Base-by-base conservation (phyloP, 2,888 invertebrate species). In the Meiosimyza decipiens region DNA sequence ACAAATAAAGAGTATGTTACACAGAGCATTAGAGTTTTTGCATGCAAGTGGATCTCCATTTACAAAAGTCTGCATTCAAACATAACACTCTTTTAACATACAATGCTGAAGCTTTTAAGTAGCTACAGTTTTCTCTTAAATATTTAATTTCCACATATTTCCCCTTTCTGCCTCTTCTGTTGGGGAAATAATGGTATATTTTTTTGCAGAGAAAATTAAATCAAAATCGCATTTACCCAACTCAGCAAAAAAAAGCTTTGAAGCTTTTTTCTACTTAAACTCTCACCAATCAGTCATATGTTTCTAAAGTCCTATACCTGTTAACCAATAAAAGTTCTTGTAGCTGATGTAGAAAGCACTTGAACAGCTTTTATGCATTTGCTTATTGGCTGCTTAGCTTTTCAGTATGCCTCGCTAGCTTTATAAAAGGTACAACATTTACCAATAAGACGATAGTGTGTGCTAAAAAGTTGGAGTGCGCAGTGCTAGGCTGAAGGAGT, bases 101-200 rank as follows among this genome's bases (percentile, higher is more conserved):
- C 2, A 12, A 1, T 18, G 13, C 22, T 11, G 3, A 57, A 22
- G 11, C 18, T 57, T 57, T 11, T 18, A n/a, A n/a, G n/a, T n/a
- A 57, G 57, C 0, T 15, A 57, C 12, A 11, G 12, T 13, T 28
- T 22, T 4, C 49, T 49, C 28, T 6, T 2, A 16, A 47, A 6
- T 12, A 40, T 7, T 22, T 1, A 28, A 3, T 3, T 28, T 6
- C 2, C 15, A n/a, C 13, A 63, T 40, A 47, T 49, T 63, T 49
- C 13, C 16, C 49, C 33, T 62, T 1, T 33, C 15, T 2, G 13
- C 28, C 28, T 57, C 52, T 15, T 15, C 18, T 54, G 54, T 6
- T 63, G 70, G 70, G 55, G 70, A 70, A 70, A 70, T 70, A 70
- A 6, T n/a, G 70, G 70, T 62, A 54, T 55, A 40, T 40, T 9